Evolutionary conservation across 2,888 invertebrate species (phyloP).

Genomic region (Unio pictorum): DNA sequence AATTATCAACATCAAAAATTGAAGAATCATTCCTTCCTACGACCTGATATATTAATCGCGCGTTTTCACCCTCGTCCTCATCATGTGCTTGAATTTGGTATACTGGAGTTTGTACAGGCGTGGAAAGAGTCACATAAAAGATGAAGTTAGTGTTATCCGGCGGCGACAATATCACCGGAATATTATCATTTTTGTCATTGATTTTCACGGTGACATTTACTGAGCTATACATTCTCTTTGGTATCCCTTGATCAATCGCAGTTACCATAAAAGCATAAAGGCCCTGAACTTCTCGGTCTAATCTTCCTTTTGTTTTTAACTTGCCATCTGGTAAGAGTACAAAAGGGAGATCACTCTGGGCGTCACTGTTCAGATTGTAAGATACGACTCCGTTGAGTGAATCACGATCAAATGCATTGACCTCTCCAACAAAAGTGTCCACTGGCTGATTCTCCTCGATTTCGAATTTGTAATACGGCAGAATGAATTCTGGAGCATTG

Average conservation of each 20-base stretch:
- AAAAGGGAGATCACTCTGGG: conserved; percentile 38
- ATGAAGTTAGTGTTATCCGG: conserved; percentile 37
- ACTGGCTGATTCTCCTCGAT: conserved; percentile 48
- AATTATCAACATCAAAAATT: conserved; percentile 41
- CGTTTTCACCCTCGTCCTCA: conserved; percentile 47
- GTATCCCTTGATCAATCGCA: conserved; percentile 58
- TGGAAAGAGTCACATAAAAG: conserved; percentile 23
- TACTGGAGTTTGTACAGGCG: conserved; percentile 35
- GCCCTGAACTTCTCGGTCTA: conserved; percentile 54
- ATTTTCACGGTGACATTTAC: conserved; percentile 41
- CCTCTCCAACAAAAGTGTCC: conserved; percentile 37
- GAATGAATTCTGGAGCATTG: conserved; percentile 48
- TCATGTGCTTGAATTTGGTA: conserved; percentile 41
- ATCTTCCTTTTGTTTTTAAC: conserved; percentile 36
- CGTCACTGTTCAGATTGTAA: conserved; percentile 28
- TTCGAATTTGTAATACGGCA: conserved; percentile 42
- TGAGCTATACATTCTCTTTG: conserved; percentile 34
- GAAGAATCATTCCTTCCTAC: conserved; percentile 41
- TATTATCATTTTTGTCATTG: conserved; percentile 43
- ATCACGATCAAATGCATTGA: conserved; percentile 52
- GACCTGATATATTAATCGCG: conserved; percentile 38
- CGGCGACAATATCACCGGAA: conserved; percentile 53
- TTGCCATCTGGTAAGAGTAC: conserved; percentile 48
- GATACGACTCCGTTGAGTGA: conserved; percentile 50
- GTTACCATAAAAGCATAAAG: conserved; percentile 52